Evolutionary conservation across 2,888 invertebrate species (phyloP).

Genomic region (Alcis repandata): DNA sequence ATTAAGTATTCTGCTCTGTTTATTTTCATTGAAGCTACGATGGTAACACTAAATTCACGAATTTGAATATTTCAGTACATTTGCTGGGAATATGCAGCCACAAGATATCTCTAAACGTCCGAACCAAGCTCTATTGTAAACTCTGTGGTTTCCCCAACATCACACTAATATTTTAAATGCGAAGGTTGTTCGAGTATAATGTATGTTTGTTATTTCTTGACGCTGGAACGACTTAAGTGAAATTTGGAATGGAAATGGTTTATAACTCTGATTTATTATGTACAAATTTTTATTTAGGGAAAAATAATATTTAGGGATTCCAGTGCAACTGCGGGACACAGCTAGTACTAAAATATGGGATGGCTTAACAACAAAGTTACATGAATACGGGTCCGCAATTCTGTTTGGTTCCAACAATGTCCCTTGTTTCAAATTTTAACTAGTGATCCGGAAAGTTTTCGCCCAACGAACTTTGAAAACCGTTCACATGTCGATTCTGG

Average conservation of each 20-base stretch:
- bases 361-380: not conserved
- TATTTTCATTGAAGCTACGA: conserved; percentile 11
- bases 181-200: no score
- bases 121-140: conserved; percentile 6
- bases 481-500: no score
- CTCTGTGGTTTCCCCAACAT: conserved; percentile 2
- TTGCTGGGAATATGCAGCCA: conserved; percentile 1
- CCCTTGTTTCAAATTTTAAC: conserved; percentile 11
- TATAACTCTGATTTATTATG: no score
- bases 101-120: conserved; percentile 7
- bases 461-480: conserved; percentile 2
- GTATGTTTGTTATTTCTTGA: no score
- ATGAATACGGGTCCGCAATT: not conserved
- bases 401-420: conserved; percentile 12
- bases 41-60: conserved; percentile 12
- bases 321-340: no score
- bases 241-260: no score
- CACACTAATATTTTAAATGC: no score
- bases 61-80: conserved; percentile 14
- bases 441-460: not conserved
- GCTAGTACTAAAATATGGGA: not conserved
- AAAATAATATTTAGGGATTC: no score
- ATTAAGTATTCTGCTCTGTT: conserved; percentile 20
- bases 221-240: no score
- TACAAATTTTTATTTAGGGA: no score